These are phyloP conservation scores for Polyergus mexicanus DNA, from an alignment of 1,140 invertebrate species.

Conservation along the genomic window DNA sequence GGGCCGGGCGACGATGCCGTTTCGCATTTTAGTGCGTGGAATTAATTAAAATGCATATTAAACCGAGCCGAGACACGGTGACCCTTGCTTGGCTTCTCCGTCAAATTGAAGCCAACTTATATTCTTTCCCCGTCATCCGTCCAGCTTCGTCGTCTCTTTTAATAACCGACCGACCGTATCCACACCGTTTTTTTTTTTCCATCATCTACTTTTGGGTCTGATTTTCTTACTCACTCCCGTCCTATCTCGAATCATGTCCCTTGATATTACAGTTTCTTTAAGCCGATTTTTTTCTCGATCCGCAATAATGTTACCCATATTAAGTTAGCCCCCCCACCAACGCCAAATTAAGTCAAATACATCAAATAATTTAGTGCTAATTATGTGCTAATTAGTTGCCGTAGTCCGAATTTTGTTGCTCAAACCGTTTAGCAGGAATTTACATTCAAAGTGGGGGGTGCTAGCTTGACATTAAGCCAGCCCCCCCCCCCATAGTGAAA, in stretches of 20 bases:
- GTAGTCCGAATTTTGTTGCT: too few relatives aligned
- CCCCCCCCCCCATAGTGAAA: too few relatives aligned
- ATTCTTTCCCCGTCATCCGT: not conserved
- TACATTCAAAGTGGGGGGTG: too few relatives aligned
- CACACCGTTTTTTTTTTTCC: not conserved
- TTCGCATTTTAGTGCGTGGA: conserved; percentile 71
- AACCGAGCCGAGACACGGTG: conserved; percentile 72
- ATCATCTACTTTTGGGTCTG: not conserved
- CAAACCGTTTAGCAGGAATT: too few relatives aligned
- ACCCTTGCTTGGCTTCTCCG: conserved; percentile 55
- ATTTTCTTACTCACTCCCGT: not conserved
- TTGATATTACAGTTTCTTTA: conserved; percentile 25
- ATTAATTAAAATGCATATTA: conserved; percentile 82
- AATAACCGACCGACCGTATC: not conserved
- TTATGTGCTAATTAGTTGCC: too few relatives aligned
- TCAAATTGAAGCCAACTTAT: conserved; percentile 78
- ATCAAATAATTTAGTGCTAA: too few relatives aligned
- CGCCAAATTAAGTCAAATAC: too few relatives aligned
- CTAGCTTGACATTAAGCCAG: too few relatives aligned
- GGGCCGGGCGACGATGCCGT: conserved; percentile 71
- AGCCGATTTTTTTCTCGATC: conserved; percentile 11
- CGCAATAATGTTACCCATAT: too few relatives aligned
- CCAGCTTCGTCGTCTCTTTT: conserved; percentile 13
- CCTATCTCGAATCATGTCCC: conserved; percentile 5
- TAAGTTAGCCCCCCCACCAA: too few relatives aligned